Evolutionary conservation across 2,113 vertebrate genomes (phyloP).

Genomic region (Sceloporus tristichus): DNA sequence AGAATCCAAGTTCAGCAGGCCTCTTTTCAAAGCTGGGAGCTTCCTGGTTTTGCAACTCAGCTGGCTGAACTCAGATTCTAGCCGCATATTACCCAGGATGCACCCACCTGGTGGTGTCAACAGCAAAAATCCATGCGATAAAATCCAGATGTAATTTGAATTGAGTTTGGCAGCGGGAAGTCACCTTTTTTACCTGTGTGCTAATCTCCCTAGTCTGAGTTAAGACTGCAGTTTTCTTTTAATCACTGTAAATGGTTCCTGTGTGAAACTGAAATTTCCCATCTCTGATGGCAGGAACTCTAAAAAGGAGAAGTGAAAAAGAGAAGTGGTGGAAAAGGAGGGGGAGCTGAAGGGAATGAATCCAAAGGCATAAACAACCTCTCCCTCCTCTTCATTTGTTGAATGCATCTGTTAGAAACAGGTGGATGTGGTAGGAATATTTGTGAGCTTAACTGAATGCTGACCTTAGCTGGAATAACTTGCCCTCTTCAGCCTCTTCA

Average conservation of each 20-base stretch:
- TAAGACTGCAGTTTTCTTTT: conserved; percentile 26
- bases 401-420: conserved; percentile 62
- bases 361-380: background rate
- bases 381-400: background rate
- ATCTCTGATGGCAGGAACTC: conserved; percentile 45
- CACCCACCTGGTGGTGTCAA: too few species aligned
- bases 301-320: conserved; percentile 44
- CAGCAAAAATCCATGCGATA: too few species aligned
- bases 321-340: conserved; percentile 35
- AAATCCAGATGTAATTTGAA: too few species aligned
- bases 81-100: too few species aligned
- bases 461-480: conserved; percentile 70
- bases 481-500: conserved; percentile 50
- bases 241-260: conserved; percentile 31
- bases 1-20: too few species aligned
- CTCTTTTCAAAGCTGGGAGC: too few species aligned
- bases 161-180: too few species aligned
- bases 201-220: background rate
- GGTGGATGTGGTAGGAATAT: conserved; percentile 67
- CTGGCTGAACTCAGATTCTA: too few species aligned
- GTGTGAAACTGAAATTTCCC: conserved; percentile 29
- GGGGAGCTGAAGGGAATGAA: conserved; percentile 18
- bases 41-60: too few species aligned
- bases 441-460: conserved; percentile 61
- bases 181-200: too few species aligned